A percentile compares a stretch with the other conserved stretches of the same genome.
These are phyloP conservation scores for Ennomos fuscantarius DNA, from an alignment of 2,888 invertebrate genomes.

Conservation along the genomic window DNA sequence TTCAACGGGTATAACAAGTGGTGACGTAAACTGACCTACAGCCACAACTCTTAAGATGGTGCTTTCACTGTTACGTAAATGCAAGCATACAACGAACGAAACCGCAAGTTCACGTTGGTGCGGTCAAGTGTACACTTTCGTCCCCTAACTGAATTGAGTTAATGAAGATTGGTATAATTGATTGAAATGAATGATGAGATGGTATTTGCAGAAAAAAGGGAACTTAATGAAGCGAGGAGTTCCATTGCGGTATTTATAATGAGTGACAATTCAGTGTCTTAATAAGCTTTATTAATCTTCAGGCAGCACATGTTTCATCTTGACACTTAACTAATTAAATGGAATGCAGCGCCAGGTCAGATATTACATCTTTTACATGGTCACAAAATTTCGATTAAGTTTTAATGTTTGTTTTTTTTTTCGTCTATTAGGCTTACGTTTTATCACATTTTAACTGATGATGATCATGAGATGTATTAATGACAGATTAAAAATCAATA, in stretches of 20 bases:
- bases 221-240: slow-evolving; percentile 7
- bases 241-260: slow-evolving; percentile 6
- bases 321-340: background rate
- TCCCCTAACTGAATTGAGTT: slow-evolving; percentile 12
- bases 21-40: slow-evolving; percentile 43
- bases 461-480: no score
- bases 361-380: no score
- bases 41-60: slow-evolving; percentile 28
- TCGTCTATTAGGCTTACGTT: no score
- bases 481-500: no score
- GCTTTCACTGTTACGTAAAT: slow-evolving; percentile 54
- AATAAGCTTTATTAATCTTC: slow-evolving; percentile 5
- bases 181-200: slow-evolving; percentile 15
- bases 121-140: slow-evolving; percentile 33
- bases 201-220: background rate
- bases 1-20: slow-evolving; percentile 37
- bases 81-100: slow-evolving; percentile 39
- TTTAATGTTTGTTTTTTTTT: no score
- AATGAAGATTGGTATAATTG: slow-evolving; percentile 21
- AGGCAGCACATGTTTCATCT: slow-evolving; percentile 5
- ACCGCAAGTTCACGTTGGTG: slow-evolving; percentile 27
- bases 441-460: no score
- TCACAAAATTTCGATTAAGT: no score
- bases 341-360: background rate
- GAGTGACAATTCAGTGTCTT: slow-evolving; percentile 7